phyloP scores from a whole-genome alignment of 2,797 vertebrate species.

The Galago senegalensis region DNA sequence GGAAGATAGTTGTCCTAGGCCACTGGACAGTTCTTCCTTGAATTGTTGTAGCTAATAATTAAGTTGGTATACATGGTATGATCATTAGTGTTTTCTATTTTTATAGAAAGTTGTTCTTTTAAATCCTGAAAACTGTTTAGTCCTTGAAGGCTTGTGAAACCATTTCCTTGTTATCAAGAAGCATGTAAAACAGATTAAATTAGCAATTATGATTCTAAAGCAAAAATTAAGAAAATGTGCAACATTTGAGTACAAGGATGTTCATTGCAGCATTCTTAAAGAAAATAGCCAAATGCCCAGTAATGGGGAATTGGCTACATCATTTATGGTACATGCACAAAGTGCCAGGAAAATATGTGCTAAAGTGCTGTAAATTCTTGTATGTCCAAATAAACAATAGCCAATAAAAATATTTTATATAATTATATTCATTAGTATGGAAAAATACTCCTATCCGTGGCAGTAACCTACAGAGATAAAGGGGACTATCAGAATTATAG shows the following conservation, averaged over 20 bases:
- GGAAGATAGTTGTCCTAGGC: conserved; percentile 72
- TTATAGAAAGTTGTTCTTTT: conserved; percentile 72
- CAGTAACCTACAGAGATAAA: neutral
- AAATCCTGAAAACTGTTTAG: conserved; percentile 69
- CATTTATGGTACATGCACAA: neutral
- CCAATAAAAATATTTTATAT: neutral
- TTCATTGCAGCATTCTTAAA: conserved; percentile 11
- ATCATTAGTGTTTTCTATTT: conserved; percentile 82
- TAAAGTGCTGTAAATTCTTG: conserved; percentile 35
- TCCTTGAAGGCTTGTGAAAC: conserved; percentile 63
- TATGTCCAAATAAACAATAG: neutral
- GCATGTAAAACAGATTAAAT: conserved; percentile 68
- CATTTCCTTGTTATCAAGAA: conserved; percentile 77
- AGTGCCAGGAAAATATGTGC: neutral
- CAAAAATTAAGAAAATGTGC: conserved; percentile 47
- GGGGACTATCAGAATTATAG: neutral
- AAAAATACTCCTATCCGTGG: neutral
- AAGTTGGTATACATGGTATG: conserved; percentile 37
- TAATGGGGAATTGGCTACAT: neutral
- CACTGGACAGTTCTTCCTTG: conserved; percentile 78
- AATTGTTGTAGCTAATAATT: conserved; percentile 82
- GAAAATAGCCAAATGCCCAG: conserved; percentile 16
- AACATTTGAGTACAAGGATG: neutral
- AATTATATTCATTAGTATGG: neutral
- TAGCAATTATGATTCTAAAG: conserved; percentile 55